Conservation (phyloP, 1,140 invertebrate genomes). For the Limonius californicus region DNA sequence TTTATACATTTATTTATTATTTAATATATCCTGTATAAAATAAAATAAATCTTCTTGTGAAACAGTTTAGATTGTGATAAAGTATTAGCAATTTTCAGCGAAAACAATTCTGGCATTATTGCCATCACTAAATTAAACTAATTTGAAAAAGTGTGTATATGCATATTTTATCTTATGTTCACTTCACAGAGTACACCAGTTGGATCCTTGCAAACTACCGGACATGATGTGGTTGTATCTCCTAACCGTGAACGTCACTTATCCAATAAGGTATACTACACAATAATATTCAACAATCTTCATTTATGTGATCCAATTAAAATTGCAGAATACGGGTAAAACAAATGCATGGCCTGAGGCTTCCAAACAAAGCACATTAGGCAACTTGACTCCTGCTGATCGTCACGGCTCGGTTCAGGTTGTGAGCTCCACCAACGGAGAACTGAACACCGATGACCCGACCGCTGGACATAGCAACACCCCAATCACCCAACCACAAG, state of each 20-base stretch:
- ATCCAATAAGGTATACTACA: slow-evolving; percentile 73
- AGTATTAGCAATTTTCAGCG: too few species aligned
- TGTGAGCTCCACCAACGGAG: slow-evolving; percentile 95
- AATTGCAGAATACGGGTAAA: slow-evolving; percentile 26
- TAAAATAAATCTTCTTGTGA: too few species aligned
- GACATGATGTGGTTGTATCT: slow-evolving; percentile 84
- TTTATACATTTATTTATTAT: too few species aligned
- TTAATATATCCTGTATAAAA: too few species aligned
- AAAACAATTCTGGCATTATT: too few species aligned
- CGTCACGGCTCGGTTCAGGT: slow-evolving; percentile 85
- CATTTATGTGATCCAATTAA: not conserved
- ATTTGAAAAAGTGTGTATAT: too few species aligned
- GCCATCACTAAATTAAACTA: too few species aligned
- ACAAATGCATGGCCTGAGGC: slow-evolving; percentile 51
- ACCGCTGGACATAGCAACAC: slow-evolving; percentile 95
- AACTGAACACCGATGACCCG: slow-evolving; percentile 91
- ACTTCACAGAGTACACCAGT: slow-evolving; percentile 83
- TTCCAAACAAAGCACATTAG: slow-evolving; percentile 58
- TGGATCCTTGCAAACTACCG: slow-evolving; percentile 81
- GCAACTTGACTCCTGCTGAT: slow-evolving; percentile 85
- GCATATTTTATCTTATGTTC: too few species aligned
- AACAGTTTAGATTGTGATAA: too few species aligned
- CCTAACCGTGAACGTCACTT: slow-evolving; percentile 82
- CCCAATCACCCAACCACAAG: slow-evolving; percentile 87
- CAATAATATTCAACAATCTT: slow-evolving; percentile 1